phyloP scores from a whole-genome alignment of 2,888 invertebrate species.

The Resseliella maxima region DNA sequence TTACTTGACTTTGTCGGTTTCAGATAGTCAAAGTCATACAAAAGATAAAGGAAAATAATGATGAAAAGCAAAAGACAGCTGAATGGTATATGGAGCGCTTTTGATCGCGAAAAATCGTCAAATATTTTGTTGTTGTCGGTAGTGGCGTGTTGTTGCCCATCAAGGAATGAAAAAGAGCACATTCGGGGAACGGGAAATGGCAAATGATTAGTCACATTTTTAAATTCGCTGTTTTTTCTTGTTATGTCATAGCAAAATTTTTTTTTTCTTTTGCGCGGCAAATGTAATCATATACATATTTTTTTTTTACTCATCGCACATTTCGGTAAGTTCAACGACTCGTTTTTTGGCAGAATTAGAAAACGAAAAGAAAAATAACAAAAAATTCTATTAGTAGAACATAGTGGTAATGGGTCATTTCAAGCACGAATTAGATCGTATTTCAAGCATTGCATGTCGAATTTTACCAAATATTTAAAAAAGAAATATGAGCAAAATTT shows the following conservation, averaged over 20 bases:
- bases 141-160: no score
- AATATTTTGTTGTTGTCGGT: background rate
- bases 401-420: slow-evolving; percentile 4
- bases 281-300: background rate
- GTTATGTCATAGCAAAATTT: background rate
- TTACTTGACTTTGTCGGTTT: background rate
- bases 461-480: background rate
- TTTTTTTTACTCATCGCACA: background rate
- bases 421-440: background rate
- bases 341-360: background rate
- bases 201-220: background rate
- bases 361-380: background rate
- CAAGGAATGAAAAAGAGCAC: background rate
- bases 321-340: slow-evolving; percentile 19
- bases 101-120: background rate
- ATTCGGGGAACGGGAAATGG: background rate
- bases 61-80: slow-evolving; percentile 1
- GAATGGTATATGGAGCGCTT: background rate
- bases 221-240: background rate
- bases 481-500: background rate
- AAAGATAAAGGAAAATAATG: background rate
- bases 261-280: background rate
- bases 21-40: background rate
- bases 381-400: background rate
- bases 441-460: background rate